phyloP scores from a whole-genome alignment of 2,888 invertebrate genomes.

The Acanthacorydalis orientalis region DNA sequence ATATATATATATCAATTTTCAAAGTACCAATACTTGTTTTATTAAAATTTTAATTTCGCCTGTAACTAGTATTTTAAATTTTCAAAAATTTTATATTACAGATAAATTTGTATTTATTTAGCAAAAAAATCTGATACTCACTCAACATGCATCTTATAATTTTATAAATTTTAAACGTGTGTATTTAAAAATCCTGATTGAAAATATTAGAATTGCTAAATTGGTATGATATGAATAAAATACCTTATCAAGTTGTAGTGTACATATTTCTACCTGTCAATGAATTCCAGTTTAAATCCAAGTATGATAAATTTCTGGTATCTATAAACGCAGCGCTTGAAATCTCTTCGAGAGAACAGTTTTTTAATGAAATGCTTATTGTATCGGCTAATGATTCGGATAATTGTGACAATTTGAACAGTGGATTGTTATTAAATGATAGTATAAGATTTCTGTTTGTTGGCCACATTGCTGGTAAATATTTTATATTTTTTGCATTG shows the following conservation, averaged over 20 bases:
- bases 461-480: constrained; percentile 24
- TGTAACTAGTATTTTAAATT: too few relatives aligned
- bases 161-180: too few relatives aligned
- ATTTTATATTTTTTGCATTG: constrained; percentile 12
- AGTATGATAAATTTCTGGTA: constrained; percentile 29
- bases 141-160: too few relatives aligned
- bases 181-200: too few relatives aligned
- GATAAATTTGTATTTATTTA: too few relatives aligned
- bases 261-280: constrained; percentile 33
- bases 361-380: constrained; percentile 33
- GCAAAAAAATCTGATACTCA: too few relatives aligned
- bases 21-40: background rate
- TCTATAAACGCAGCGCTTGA: constrained; percentile 33
- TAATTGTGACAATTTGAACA: constrained; percentile 30
- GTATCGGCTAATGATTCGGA: constrained; percentile 26
- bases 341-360: constrained; percentile 33
- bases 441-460: constrained; percentile 20
- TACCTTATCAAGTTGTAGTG: too few relatives aligned
- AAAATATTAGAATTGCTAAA: too few relatives aligned
- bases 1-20: background rate
- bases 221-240: too few relatives aligned
- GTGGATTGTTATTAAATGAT: constrained; percentile 39
- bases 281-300: constrained; percentile 39
- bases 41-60: too few relatives aligned
- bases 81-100: too few relatives aligned